These are phyloP conservation scores for Babylonia areolata DNA, from an alignment of 1,140 invertebrate species.

Conservation along the genomic window DNA sequence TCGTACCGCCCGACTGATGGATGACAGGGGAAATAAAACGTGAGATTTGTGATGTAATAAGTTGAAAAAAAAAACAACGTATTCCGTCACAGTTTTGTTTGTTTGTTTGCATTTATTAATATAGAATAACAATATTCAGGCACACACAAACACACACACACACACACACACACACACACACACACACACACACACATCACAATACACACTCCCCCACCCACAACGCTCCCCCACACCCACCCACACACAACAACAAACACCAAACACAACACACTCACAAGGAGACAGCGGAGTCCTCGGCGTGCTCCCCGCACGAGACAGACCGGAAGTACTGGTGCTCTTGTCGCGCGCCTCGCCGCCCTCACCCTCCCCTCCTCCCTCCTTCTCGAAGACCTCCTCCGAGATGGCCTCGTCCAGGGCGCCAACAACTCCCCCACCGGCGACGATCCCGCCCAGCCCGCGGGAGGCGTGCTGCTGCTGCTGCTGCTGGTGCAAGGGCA, in stretches of 20 bases:
- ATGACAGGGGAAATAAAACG: too few relatives aligned
- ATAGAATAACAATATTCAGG: neutral
- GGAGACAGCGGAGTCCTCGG: slow-evolving; percentile 40
- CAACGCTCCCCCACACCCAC: neutral
- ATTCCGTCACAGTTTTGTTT: too few relatives aligned
- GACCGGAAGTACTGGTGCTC: slow-evolving; percentile 44
- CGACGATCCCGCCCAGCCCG: neutral
- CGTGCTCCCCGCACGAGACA: slow-evolving; percentile 38
- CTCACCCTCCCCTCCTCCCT: neutral
- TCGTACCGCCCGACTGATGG: slow-evolving; percentile 69
- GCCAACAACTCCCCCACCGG: neutral
- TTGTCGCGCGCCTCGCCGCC: slow-evolving; percentile 5
- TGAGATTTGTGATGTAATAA: too few relatives aligned
- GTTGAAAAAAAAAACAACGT: too few relatives aligned
- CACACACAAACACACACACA: neutral
- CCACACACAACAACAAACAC: neutral
- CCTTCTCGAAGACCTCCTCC: slow-evolving; percentile 66
- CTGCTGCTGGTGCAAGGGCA: slow-evolving; percentile 65
- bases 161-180: neutral
- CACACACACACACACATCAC: neutral
- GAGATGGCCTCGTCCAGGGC: slow-evolving; percentile 61
- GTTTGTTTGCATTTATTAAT: too few relatives aligned
- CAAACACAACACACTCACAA: slow-evolving; percentile 27
- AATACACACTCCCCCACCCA: too few relatives aligned
- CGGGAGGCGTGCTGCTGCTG: neutral